phyloP scores from a whole-genome alignment of 2,113 vertebrate species.

The Alosa alosa region DNA sequence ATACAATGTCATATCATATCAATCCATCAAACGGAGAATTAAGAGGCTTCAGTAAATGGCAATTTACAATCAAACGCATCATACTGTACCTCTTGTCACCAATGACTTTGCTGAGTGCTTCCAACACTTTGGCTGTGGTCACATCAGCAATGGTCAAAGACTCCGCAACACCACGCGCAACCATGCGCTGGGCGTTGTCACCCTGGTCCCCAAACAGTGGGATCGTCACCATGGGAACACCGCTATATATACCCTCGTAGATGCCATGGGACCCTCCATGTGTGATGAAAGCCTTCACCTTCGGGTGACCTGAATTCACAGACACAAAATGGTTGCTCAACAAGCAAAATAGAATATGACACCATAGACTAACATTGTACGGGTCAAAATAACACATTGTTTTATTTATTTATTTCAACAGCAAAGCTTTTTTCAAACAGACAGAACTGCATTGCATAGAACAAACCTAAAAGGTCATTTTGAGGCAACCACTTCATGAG shows the following conservation, averaged over 20 bases:
- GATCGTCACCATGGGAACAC: conserved; percentile 87
- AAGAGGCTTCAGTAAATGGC: background rate
- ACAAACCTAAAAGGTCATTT: conserved; percentile 89
- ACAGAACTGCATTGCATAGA: background rate
- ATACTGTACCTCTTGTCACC: conserved; percentile 77
- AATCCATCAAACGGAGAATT: background rate
- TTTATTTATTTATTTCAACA: no score
- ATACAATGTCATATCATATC: background rate
- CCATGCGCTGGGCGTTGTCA: conserved; percentile 82
- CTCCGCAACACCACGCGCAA: conserved; percentile 34
- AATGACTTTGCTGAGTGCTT: conserved; percentile 76
- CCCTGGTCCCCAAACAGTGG: conserved; percentile 91
- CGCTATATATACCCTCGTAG: conserved; percentile 89
- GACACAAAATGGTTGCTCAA: background rate
- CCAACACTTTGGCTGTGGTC: conserved; percentile 73
- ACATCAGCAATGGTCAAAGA: conserved; percentile 73
- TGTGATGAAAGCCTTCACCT: conserved; percentile 85
- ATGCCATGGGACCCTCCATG: conserved; percentile 87
- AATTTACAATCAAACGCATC: conserved; percentile 4
- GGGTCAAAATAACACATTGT: background rate
- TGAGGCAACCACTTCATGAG: conserved; percentile 94
- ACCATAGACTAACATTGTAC: no score
- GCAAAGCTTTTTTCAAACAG: no score
- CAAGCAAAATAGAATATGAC: background rate
- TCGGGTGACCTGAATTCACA: conserved; percentile 79